phyloP scores from a whole-genome alignment of 1,140 invertebrate species.

The Littorina saxatilis region DNA sequence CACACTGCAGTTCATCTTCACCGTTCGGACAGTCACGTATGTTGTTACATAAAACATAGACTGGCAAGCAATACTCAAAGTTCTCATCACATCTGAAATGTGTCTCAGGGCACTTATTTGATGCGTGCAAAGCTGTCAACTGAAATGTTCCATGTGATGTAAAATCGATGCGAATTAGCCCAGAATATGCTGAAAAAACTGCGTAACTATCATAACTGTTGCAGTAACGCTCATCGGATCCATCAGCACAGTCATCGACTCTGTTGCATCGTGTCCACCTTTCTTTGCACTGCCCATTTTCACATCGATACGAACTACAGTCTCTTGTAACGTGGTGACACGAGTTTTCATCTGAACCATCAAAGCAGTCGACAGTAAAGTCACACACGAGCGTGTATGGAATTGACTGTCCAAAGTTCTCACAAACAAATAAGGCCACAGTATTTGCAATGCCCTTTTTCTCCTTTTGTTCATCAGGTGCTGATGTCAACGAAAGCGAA shows the following conservation, averaged over 20 bases:
- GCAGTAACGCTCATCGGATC: not conserved
- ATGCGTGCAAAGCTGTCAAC: not conserved
- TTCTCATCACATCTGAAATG: slow-evolving; percentile 5
- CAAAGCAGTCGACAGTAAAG: not conserved
- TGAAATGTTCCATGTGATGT: not conserved
- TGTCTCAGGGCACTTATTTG: slow-evolving; percentile 5
- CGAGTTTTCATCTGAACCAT: slow-evolving; percentile 10
- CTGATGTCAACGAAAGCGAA: too few species aligned
- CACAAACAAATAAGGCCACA: slow-evolving; percentile 17
- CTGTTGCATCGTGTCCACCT: not conserved
- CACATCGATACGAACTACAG: not conserved
- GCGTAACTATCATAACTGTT: too few species aligned
- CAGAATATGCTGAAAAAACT: too few species aligned
- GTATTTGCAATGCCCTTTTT: too few species aligned
- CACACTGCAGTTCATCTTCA: not conserved
- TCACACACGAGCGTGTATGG: slow-evolving; percentile 25
- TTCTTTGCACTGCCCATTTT: not conserved
- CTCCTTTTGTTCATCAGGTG: too few species aligned
- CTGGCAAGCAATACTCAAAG: not conserved
- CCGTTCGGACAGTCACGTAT: slow-evolving; percentile 3
- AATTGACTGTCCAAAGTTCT: not conserved
- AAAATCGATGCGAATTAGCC: not conserved
- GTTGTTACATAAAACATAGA: slow-evolving; percentile 17
- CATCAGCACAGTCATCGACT: not conserved
- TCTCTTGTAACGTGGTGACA: not conserved